These are phyloP conservation scores for Mugil cephalus DNA, from an alignment of 2,113 vertebrate species.

Conservation along the genomic window DNA sequence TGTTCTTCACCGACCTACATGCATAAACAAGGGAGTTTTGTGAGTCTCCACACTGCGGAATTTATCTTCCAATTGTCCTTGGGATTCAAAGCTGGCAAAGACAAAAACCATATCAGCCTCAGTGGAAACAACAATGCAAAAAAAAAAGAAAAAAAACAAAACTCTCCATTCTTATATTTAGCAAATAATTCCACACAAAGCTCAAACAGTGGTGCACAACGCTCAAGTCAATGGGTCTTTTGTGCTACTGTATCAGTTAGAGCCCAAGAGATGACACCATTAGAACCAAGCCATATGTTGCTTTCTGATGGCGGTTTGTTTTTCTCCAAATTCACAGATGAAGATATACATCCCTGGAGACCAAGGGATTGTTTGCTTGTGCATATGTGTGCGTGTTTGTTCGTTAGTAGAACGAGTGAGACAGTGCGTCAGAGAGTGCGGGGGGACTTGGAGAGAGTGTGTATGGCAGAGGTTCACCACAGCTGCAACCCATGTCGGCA, in stretches of 20 bases:
- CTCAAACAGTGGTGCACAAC: conserved; percentile 25
- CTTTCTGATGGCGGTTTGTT: conserved; percentile 63
- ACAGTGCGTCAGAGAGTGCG: conserved; percentile 20
- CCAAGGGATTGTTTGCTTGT: conserved; percentile 22
- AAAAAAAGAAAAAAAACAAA: conserved; percentile 24
- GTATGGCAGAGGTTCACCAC: conserved; percentile 62
- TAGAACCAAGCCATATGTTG: conserved; percentile 66
- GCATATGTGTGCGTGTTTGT: conserved; percentile 21
- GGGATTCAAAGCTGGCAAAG: conserved; percentile 37
- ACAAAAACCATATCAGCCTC: conserved; percentile 9
- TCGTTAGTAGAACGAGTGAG: neutral
- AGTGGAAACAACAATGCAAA: conserved; percentile 15
- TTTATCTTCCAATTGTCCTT: conserved; percentile 46
- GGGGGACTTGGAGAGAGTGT: conserved; percentile 6
- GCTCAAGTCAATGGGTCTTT: conserved; percentile 27
- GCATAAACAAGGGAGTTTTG: conserved; percentile 54
- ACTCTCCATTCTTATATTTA: neutral
- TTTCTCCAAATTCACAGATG: conserved; percentile 61
- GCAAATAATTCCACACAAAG: conserved; percentile 17
- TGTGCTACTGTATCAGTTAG: conserved; percentile 47
- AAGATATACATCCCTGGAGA: conserved; percentile 57
- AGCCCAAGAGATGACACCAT: conserved; percentile 56
- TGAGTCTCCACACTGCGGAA: conserved; percentile 23
- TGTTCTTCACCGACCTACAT: conserved; percentile 52
- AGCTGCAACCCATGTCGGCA: conserved; percentile 57